phyloP scores from a whole-genome alignment of 2,888 invertebrate species.

The Steromphala cineraria region DNA sequence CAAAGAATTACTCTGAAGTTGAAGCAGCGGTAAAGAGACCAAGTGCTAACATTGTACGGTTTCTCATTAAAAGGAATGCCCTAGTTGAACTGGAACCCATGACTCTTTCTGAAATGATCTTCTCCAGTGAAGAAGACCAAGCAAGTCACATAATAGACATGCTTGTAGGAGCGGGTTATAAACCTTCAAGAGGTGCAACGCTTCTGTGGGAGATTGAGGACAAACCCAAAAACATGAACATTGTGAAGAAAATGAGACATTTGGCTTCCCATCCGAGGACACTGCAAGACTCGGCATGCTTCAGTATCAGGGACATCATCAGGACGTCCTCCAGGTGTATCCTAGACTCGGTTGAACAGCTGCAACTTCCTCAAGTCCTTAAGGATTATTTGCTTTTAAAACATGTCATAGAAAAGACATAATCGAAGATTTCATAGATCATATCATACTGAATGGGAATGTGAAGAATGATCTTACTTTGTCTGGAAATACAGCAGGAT shows the following conservation, averaged over 20 bases:
- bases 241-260: too few species aligned
- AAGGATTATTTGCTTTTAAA: neutral
- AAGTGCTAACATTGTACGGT: neutral
- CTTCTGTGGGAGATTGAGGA: neutral
- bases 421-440: neutral
- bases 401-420: neutral
- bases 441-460: too few species aligned
- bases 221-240: too few species aligned
- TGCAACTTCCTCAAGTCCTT: neutral
- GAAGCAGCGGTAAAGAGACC: neutral
- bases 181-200: neutral
- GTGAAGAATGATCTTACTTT: too few species aligned
- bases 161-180: neutral
- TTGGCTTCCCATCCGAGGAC: neutral
- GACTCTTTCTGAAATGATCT: too few species aligned
- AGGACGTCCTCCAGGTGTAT: neutral
- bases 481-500: too few species aligned
- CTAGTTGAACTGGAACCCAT: neutral
- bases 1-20: neutral
- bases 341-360: neutral
- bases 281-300: neutral
- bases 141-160: neutral
- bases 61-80: neutral
- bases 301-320: neutral
- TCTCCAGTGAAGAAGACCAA: too few species aligned